Base-by-base conservation (phyloP, 2,113 vertebrate species). In the Corythornis vintsioides region DNA sequence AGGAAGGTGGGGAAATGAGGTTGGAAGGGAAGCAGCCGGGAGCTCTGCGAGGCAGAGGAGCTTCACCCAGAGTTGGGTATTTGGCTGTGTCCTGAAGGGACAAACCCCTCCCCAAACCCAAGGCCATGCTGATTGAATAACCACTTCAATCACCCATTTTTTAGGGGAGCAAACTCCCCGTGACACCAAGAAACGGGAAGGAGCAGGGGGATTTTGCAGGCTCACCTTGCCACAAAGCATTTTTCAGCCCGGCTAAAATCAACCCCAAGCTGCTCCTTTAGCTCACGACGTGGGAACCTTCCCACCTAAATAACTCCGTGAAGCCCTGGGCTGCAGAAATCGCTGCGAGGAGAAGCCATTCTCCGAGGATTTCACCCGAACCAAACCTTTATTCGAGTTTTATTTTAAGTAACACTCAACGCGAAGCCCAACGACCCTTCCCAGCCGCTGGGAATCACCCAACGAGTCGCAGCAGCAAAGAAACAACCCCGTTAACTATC, bases 331-430 rank as follows among this genome's bases (percentile, higher is more conserved):
- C 77, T 40, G 69, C 77, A 57, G 78, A 26, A 91, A 84, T 13
- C 61, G 2, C 22, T 4, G 1, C 9, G 2, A 5, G 5, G 66
- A 78, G 78, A 43, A 84, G 63, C 19, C 78, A 12, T 38, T 31
- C 91, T 26, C 84, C 7, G 1, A 42, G 43, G 80, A 33, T 57
- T 87, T 86, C 91, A 75, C 70, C 85, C 42, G 8, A 7, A 79
- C 63, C 71, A 43, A 93, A 85, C 69, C 72, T 82, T 65, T 26
- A 72, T 60, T 21, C 67, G 93, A 7, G 16, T 71, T 93, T 90
- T 93, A 95, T 96, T 92, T 93, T 95, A 94, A 92, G 88, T 87
- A 95, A 79, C 50, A 81, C 65, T 91, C 94, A 89, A 89, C 61
- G 29, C 11, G 13, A 83, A 93, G 43, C 73, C 82, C 71, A 29